These are phyloP conservation scores for Sesamia nonagrioides DNA, from an alignment of 1,140 invertebrate species.

Conservation along the genomic window DNA sequence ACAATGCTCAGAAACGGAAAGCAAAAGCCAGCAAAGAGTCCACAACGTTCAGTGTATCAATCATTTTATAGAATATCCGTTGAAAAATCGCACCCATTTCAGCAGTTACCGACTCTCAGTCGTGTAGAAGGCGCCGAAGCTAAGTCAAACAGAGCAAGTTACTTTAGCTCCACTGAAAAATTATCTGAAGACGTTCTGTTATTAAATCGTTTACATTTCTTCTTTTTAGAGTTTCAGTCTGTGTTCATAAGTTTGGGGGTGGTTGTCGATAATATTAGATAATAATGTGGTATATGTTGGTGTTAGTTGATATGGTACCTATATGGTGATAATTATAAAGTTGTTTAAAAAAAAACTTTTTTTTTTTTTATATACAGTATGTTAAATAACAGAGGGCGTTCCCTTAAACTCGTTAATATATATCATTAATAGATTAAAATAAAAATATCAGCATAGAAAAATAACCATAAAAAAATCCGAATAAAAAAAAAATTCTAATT, in stretches of 20 bases:
- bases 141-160: constrained; percentile 21
- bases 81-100: not conserved
- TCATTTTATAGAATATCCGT: constrained; percentile 17
- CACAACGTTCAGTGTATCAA: constrained; percentile 27
- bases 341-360: too few species aligned
- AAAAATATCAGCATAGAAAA: too few species aligned
- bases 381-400: too few species aligned
- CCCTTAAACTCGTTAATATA: too few species aligned
- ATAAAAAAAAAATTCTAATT: too few species aligned
- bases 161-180: constrained; percentile 20
- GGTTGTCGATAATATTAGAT: not conserved
- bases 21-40: not conserved
- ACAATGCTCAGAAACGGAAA: not conserved
- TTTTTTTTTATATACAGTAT: too few species aligned
- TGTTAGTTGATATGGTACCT: too few species aligned
- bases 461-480: too few species aligned
- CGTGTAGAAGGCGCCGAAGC: constrained; percentile 8
- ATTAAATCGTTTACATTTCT: constrained; percentile 2
- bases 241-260: not conserved
- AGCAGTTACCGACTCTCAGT: not conserved
- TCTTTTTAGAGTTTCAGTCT: not conserved
- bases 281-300: too few species aligned
- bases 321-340: too few species aligned
- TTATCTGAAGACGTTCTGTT: not conserved
- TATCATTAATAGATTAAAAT: too few species aligned